Base-by-base conservation (phyloP, 2,113 vertebrate genomes). In the Spea bombifrons region DNA sequence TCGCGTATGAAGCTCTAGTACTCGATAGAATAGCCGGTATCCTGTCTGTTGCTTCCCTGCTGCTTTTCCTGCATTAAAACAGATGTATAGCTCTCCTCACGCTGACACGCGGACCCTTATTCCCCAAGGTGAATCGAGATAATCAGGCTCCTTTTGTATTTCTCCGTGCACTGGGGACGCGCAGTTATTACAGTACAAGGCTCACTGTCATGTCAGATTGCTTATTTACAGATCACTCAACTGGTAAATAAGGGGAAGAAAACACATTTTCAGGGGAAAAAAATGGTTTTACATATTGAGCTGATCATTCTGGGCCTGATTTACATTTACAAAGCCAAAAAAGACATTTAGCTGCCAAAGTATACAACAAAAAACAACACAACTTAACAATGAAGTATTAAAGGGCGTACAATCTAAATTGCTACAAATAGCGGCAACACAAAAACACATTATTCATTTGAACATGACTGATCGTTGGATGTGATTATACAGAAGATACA, bases 141-240 rank as follows among this genome's bases (percentile, higher is more conserved):
- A 80, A 80, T 80, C 71, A 74, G 65, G 12, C 71, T 68, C 8
- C 43, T 44, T 67, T 80, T 80, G 78, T 80, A 74, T 64, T 68
- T 17, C 71, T 61, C 78, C 7, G 68, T 73, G 52, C 78, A 53
- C 71, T 16, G 13, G 71, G 71, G 78, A 68, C 78, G 59, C 68
- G 78, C 78, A 68, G 71, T 80, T 74, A 80, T 80, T 80, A 80
- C 78, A 80, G 78, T 80, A 80, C 78, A 80, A 59, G 78, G 30
- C 78, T 80, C 71, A 68, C 78, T 80, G 78, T 80, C 78, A 80
- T 80, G 78, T 80, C 78, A 80, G 44, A 74, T 80, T 80, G 71
- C 71, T 80, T 80, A 80, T 80, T 80, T 80, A 80, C 71, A 74
- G 78, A 80, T 73, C 78, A 79, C 16, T 79, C 78, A 61, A 65